Base-by-base conservation (phyloP, 2,797 vertebrate genomes). In the Numenius phaeopus region DNA sequence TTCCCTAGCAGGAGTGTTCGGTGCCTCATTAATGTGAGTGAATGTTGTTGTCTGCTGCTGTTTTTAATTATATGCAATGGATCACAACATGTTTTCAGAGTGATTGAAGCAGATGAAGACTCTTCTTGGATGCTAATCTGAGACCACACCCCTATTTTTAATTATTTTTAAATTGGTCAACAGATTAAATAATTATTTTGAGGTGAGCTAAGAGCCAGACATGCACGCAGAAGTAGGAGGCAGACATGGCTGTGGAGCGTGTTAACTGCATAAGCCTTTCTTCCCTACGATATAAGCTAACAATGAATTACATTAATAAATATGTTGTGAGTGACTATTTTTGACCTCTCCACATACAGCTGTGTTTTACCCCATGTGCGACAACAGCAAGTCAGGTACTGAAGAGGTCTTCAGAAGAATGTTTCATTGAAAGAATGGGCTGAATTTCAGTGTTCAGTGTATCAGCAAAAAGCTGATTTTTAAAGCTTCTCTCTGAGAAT, bases 21-120 rank as follows among this genome's bases (percentile, higher is more conserved):
- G 22, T 84, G 58, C 32, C 66, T 95, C 76, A 47, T 90, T 93
- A 94, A 57, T 37, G 44, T 86, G 58, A 95, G 37, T 23, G 24
- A 26, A 11, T 64, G 67, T 87, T 49, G 29, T 72, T 21, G 1
- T 94, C 54, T 81, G 62, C 50, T 75, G 47, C 52, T 89, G 26
- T 80, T 86, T 94, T 47, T 95, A 83, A 94, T 93, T 94, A 42
- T 34, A 49, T 42, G 26, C 34, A 37, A 61, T 37, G 26, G 58
- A 47, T 83, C 58, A 79, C 44, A 80, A 49, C 27, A 15, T 89
- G 79, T 57, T 62, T 55, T 81, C 54, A 72, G 24, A 52, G 46
- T 32, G 12, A 34, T 7, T 23, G n/a, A 87, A 52, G n/a, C 32
- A 55, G 15, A 47, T 84, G 40, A 87, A 89, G 46, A 50, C 83